phyloP scores from a whole-genome alignment of 1,140 invertebrate genomes.

The Drosophila pseudoobscura region DNA sequence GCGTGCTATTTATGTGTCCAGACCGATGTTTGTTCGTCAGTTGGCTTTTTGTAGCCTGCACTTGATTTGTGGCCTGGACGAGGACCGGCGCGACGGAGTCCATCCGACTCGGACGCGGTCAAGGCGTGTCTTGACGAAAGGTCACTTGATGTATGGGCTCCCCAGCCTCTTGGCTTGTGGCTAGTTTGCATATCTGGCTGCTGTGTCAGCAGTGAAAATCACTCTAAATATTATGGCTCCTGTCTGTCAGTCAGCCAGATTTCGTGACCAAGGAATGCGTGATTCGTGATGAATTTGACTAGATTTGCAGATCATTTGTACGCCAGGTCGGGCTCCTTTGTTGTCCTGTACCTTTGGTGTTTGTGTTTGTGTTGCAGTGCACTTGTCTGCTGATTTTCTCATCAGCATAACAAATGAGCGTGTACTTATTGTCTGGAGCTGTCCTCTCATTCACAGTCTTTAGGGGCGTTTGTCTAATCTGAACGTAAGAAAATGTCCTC shows the following conservation, averaged over 20 bases:
- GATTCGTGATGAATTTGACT: slow-evolving; percentile 60
- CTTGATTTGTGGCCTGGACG: slow-evolving; percentile 68
- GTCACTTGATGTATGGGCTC: slow-evolving; percentile 63
- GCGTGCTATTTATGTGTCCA: slow-evolving; percentile 65
- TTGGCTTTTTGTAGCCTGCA: slow-evolving; percentile 44
- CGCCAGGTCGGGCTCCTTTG: slow-evolving; percentile 18
- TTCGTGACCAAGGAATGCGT: slow-evolving; percentile 52
- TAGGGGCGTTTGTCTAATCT: slow-evolving; percentile 2
- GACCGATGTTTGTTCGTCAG: slow-evolving; percentile 27
- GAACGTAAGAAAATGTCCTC: neutral
- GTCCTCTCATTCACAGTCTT: slow-evolving; percentile 7
- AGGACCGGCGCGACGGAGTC: slow-evolving; percentile 1
- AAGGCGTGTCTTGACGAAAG: slow-evolving; percentile 53
- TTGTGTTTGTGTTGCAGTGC: slow-evolving; percentile 24
- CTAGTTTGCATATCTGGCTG: slow-evolving; percentile 61
- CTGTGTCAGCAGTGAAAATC: slow-evolving; percentile 50
- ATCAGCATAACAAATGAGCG: slow-evolving; percentile 45
- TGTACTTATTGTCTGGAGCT: slow-evolving; percentile 20
- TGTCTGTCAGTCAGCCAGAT: slow-evolving; percentile 33
- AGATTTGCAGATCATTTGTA: slow-evolving; percentile 58
- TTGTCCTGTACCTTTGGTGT: slow-evolving; percentile 12
- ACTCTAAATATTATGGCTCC: slow-evolving; percentile 56
- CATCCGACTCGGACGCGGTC: slow-evolving; percentile 17
- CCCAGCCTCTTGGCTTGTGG: slow-evolving; percentile 46
- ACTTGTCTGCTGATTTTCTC: slow-evolving; percentile 52